Evolutionary conservation across 1,140 invertebrate genomes (phyloP).

Genomic region (Atta texana): DNA sequence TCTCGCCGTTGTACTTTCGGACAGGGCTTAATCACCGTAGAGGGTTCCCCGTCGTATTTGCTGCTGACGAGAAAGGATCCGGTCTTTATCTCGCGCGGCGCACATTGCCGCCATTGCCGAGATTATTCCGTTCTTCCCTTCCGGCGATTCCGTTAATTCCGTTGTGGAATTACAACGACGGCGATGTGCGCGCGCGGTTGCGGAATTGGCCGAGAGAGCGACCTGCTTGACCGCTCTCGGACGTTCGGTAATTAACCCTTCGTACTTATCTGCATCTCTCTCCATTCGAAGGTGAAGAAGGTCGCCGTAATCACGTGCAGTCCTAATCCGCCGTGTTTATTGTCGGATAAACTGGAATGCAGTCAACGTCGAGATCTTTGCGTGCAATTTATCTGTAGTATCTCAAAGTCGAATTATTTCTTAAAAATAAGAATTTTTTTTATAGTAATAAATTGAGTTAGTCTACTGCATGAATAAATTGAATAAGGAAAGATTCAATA

Average conservation of each 20-base stretch:
- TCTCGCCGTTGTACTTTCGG: conserved; percentile 73
- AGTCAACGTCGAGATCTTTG: neutral
- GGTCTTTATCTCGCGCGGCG: conserved; percentile 71
- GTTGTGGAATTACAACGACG: conserved; percentile 65
- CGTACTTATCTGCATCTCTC: conserved; percentile 43
- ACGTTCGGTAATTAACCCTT: conserved; percentile 62
- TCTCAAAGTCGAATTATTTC: neutral
- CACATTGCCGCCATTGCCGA: conserved; percentile 71
- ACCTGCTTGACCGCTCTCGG: conserved; percentile 49
- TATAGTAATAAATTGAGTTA: too few relatives aligned
- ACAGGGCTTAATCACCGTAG: conserved; percentile 75
- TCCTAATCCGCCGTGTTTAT: conserved; percentile 38
- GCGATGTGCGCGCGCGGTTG: conserved; percentile 45
- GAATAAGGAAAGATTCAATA: too few relatives aligned
- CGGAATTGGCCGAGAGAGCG: conserved; percentile 52
- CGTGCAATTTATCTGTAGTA: neutral
- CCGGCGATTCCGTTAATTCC: conserved; percentile 72
- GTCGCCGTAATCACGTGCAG: conserved; percentile 19
- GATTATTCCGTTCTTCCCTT: conserved; percentile 70
- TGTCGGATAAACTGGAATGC: conserved; percentile 15
- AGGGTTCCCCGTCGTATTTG: conserved; percentile 66
- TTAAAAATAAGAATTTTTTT: neutral
- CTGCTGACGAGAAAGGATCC: conserved; percentile 73
- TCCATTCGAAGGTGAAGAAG: conserved; percentile 46
- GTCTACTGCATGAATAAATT: too few relatives aligned